Evolutionary conservation across 2,888 invertebrate species (phyloP), one percentile per base, ranked within the genome.

Genomic region (Caenorhabditis uteleia): DNA sequence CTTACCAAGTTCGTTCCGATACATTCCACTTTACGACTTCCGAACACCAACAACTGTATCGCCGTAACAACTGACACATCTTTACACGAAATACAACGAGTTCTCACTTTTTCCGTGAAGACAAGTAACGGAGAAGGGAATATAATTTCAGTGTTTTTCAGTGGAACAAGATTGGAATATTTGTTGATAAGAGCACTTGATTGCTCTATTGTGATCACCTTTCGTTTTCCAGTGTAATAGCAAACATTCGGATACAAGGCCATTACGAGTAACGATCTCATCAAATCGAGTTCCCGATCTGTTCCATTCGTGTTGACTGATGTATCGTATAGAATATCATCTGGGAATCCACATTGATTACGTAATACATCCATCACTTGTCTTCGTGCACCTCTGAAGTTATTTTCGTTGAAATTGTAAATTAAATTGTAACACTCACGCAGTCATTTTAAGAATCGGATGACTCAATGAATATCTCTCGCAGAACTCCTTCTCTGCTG

Each of bases 241-340:
- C 95, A 95, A 2, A 98, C 93, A 84, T 98, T 98, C 0, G 97
- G 97, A 85, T 97, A 97, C 0, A 95, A 87, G 0, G 95, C 97
- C 45, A 61, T 54, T 7, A 79, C 66, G 3, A 79, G 59, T 21
- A 78, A 53, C 4, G 74, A 74, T 6, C 74, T 76, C 66, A 86
- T 89, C 56, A 91, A 86, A 83, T 97, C 95, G 34, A 95, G 84
- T 25, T 88, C 87, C 0, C 90, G 88, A 84, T 94, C 93, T 36
- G 26, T 50, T 21, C 50, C 61, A 21, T 64, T 55, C 10, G 51
- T 48, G 0, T 90, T 88, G 0, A 89, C 90, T 23, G 88, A 88
- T 78, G 87, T 88, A 83, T 91, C 89, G 85, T 92, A 89, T 2
- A 89, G 87, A 5, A 54, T 62, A 89, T 88, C 0, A 83, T 95